Evolutionary conservation across 2,888 invertebrate genomes (phyloP).

Genomic region (Drosophila prolongata): DNA sequence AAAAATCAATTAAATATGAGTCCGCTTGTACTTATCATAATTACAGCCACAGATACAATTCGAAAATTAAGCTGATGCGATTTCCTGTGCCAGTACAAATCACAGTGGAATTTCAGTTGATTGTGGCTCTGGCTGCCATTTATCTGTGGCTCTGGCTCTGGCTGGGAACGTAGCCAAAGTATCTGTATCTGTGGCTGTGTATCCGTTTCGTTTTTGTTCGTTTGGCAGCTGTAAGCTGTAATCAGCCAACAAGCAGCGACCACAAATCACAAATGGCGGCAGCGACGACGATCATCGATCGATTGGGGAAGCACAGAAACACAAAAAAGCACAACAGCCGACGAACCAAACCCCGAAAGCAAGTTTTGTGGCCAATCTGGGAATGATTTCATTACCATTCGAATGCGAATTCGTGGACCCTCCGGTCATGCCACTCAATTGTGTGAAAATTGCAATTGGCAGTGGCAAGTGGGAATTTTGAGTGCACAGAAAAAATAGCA

Average conservation of each 20-base stretch:
- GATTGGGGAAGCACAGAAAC: slow-evolving; percentile 19
- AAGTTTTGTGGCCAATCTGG: slow-evolving; percentile 41
- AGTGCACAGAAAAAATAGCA: slow-evolving; percentile 8
- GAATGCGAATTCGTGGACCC: slow-evolving; percentile 51
- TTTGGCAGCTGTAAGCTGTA: slow-evolving; percentile 61
- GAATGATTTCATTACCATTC: slow-evolving; percentile 78
- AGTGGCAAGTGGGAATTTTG: slow-evolving; percentile 21
- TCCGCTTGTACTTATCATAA: slow-evolving; percentile 73
- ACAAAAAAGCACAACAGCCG: slow-evolving; percentile 4
- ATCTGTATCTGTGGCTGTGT: slow-evolving; percentile 64
- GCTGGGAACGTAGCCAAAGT: slow-evolving; percentile 39
- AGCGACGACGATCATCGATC: slow-evolving; percentile 37
- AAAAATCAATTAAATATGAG: slow-evolving; percentile 73
- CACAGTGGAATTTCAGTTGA: slow-evolving; percentile 69
- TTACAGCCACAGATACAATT: slow-evolving; percentile 62
- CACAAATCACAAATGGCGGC: slow-evolving; percentile 76
- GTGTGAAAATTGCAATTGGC: slow-evolving; percentile 40
- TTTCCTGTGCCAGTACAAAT: slow-evolving; percentile 68
- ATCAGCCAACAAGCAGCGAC: slow-evolving; percentile 56
- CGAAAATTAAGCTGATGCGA: slow-evolving; percentile 55
- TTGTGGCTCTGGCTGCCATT: slow-evolving; percentile 60
- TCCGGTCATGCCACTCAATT: slow-evolving; percentile 46
- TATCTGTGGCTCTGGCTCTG: slow-evolving; percentile 54
- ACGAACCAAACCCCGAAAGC: slow-evolving; percentile 47
- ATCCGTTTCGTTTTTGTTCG: slow-evolving; percentile 63